Evolutionary conservation across 2,888 invertebrate genomes (phyloP).

Genomic region (Papilio elwesi): DNA sequence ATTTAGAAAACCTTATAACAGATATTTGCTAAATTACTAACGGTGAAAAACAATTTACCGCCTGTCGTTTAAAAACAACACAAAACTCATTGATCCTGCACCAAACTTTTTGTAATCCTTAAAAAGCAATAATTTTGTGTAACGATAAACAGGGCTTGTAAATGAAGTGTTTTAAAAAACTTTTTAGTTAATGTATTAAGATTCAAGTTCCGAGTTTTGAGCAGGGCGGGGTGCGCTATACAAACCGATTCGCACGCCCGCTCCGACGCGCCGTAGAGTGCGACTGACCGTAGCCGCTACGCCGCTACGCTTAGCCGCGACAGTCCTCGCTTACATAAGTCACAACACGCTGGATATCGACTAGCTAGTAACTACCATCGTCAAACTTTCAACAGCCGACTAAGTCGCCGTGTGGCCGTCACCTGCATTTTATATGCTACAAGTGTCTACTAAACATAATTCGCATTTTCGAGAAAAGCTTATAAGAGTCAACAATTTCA

Average conservation of each 20-base stretch:
- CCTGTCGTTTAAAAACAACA: constrained; percentile 24
- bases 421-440: constrained; percentile 25
- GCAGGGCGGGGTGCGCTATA: constrained; percentile 42
- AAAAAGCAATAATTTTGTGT: not conserved
- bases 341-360: constrained; percentile 53
- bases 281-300: constrained; percentile 63
- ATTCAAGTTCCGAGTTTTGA: constrained; percentile 36
- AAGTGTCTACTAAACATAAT: not conserved
- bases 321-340: constrained; percentile 56
- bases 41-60: constrained; percentile 14
- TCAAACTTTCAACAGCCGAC: constrained; percentile 52
- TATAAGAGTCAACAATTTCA: too few relatives aligned
- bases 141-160: not conserved
- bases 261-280: constrained; percentile 61
- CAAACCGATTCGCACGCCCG: constrained; percentile 56
- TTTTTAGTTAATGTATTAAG: constrained; percentile 1
- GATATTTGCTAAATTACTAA: not conserved
- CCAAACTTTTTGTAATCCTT: constrained; percentile 9
- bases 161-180: not conserved
- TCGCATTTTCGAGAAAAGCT: not conserved
- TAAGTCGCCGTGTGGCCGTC: constrained; percentile 21
- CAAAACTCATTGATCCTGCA: constrained; percentile 6
- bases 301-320: constrained; percentile 45
- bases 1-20: not conserved
- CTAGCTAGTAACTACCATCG: constrained; percentile 50